Conservation (phyloP, 2,113 vertebrate genomes). For the Struthio camelus region DNA sequence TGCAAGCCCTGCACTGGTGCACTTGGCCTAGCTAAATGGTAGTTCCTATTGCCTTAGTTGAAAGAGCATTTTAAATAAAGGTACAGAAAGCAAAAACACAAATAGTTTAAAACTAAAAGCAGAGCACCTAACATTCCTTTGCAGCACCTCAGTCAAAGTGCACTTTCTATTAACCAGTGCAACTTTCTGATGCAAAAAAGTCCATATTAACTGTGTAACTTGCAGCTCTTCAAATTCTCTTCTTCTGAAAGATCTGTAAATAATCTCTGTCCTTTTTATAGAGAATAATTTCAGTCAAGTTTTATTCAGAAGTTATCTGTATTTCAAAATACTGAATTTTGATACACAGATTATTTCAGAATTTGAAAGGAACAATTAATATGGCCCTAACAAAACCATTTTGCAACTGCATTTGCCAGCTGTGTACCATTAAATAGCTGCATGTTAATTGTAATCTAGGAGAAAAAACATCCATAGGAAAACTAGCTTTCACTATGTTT, state of each 20-base stretch:
- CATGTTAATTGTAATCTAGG: neutral
- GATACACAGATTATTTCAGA: neutral
- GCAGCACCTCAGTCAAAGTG: neutral
- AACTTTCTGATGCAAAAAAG: neutral
- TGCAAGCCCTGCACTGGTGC: neutral
- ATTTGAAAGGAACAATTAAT: neutral
- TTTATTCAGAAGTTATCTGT: neutral
- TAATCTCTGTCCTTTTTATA: neutral
- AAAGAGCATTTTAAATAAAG: neutral
- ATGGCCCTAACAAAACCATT: neutral
- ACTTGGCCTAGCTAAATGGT: neutral
- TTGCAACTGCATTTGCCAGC: neutral
- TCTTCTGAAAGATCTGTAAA: neutral
- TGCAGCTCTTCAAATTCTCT: neutral
- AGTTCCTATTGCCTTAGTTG: neutral
- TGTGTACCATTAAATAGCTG: neutral
- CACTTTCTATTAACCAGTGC: neutral
- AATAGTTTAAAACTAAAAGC: neutral
- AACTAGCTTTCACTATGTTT: neutral
- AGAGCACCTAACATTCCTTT: neutral
- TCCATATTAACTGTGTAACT: neutral
- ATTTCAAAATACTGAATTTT: neutral
- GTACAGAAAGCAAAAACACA: neutral
- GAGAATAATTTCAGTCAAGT: neutral
- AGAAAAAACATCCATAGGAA: neutral